phyloP scores from a whole-genome alignment of 2,113 vertebrate species.

The Columba janthina region DNA sequence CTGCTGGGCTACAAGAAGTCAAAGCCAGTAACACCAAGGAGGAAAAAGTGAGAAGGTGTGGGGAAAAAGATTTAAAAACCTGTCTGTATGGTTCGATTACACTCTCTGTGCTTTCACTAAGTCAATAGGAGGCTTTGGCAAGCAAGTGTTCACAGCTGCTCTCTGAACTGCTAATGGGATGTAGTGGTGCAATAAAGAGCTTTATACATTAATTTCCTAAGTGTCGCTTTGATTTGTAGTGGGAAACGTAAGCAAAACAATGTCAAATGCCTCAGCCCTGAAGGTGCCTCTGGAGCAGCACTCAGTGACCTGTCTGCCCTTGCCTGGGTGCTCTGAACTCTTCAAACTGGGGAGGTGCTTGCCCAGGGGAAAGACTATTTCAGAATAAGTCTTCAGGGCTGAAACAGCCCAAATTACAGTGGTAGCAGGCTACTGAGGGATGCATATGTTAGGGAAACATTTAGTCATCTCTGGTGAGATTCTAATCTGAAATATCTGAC shows the following conservation, averaged over 20 bases:
- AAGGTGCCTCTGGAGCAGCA: neutral
- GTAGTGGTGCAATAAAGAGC: conserved; percentile 2
- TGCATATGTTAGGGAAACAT: neutral
- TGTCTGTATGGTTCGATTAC: neutral
- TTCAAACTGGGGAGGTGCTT: neutral
- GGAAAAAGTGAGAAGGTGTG: neutral
- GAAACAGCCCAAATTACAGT: neutral
- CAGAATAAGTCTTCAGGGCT: conserved; percentile 6
- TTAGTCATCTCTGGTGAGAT: conserved; percentile 16
- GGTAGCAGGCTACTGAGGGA: neutral
- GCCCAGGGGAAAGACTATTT: conserved; percentile 35
- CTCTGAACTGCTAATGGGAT: conserved; percentile 10
- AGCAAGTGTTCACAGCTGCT: conserved; percentile 9
- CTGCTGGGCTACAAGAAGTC: neutral
- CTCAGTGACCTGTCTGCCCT: neutral
- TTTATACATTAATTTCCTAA: conserved; percentile 33
- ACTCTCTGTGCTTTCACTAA: neutral
- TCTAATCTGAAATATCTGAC: neutral
- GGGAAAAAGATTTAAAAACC: neutral
- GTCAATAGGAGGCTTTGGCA: neutral
- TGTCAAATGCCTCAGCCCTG: neutral
- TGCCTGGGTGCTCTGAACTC: conserved; percentile 26
- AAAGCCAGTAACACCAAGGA: neutral
- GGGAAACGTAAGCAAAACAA: conserved; percentile 13
- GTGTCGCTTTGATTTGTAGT: conserved; percentile 25